Evolutionary conservation across 2,888 invertebrate species (phyloP).

Genomic region (Ichneumoninae sp.): DNA sequence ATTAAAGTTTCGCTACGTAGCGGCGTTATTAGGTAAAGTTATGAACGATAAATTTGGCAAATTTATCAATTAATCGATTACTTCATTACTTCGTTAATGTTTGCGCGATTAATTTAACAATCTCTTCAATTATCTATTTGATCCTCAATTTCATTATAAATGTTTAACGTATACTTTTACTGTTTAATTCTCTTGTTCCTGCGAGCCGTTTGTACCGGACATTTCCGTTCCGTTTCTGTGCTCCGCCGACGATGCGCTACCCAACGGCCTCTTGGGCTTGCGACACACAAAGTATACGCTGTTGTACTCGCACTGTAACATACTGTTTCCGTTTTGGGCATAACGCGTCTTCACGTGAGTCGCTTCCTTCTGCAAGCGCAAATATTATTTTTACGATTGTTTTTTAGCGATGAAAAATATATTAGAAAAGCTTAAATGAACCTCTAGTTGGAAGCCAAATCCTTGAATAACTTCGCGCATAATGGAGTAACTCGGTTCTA

Average conservation of each 20-base stretch:
- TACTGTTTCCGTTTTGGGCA: slow-evolving; percentile 95
- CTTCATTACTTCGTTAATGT: slow-evolving; percentile 7
- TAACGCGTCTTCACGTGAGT: slow-evolving; percentile 93
- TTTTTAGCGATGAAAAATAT: slow-evolving; percentile 1
- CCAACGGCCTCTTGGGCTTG: slow-evolving; percentile 86
- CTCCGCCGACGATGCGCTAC: slow-evolving; percentile 66
- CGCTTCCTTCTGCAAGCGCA: slow-evolving; percentile 89
- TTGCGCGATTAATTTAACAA: slow-evolving; percentile 26
- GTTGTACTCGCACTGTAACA: slow-evolving; percentile 96
- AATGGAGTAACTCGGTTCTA: slow-evolving; percentile 96
- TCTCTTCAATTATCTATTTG: slow-evolving; percentile 55
- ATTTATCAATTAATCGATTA: slow-evolving; percentile 5
- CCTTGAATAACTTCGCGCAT: slow-evolving; percentile 91
- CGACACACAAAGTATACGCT: slow-evolving; percentile 96
- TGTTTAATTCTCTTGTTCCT: slow-evolving; percentile 75
- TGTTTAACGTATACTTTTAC: slow-evolving; percentile 14
- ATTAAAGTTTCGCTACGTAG: slow-evolving; percentile 29
- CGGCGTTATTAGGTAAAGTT: slow-evolving; percentile 12
- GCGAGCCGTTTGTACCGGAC: slow-evolving; percentile 73
- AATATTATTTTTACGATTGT: slow-evolving; percentile 17
- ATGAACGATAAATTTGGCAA: slow-evolving; percentile 27
- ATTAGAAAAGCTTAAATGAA: slow-evolving; percentile 79
- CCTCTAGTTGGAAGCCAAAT: slow-evolving; percentile 93
- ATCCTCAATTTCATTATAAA: slow-evolving; percentile 45
- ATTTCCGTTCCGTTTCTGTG: slow-evolving; percentile 78